phyloP scores from a whole-genome alignment of 2,888 invertebrate species.

The Sclerodermus sp. region DNA sequence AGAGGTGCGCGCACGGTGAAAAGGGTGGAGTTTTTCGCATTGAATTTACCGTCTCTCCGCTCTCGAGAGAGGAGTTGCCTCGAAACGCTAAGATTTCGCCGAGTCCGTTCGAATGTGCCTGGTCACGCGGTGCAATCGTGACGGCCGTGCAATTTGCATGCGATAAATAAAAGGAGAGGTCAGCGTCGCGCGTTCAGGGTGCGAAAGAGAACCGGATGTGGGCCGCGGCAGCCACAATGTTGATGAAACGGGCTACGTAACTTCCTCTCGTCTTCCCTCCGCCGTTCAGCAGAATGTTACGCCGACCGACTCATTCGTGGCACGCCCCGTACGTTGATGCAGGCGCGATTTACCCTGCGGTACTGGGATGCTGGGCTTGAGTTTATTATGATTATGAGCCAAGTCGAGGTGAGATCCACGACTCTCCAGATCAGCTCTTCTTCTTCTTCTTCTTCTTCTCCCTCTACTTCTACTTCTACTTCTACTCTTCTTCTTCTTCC shows the following conservation, averaged over 20 bases:
- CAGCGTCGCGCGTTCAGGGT: conserved; percentile 4
- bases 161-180: conserved; percentile 36
- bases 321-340: conserved; percentile 20
- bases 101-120: too few relatives aligned
- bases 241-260: background rate
- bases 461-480: background rate
- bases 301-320: conserved; percentile 9
- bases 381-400: conserved; percentile 42
- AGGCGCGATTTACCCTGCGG: conserved; percentile 26
- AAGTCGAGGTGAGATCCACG: conserved; percentile 29
- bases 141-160: conserved; percentile 38
- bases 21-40: too few relatives aligned
- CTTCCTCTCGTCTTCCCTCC: background rate
- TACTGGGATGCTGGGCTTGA: conserved; percentile 24
- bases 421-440: conserved; percentile 23
- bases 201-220: conserved; percentile 20
- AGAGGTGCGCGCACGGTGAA: too few relatives aligned
- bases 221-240: background rate
- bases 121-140: background rate
- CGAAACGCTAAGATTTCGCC: too few relatives aligned
- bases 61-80: too few relatives aligned
- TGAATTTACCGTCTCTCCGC: too few relatives aligned
- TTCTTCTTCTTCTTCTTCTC: conserved; percentile 10
- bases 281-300: background rate
- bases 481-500: background rate